Conservation (phyloP, 2,888 invertebrate species). For the Brachynemurus nebulosus region DNA sequence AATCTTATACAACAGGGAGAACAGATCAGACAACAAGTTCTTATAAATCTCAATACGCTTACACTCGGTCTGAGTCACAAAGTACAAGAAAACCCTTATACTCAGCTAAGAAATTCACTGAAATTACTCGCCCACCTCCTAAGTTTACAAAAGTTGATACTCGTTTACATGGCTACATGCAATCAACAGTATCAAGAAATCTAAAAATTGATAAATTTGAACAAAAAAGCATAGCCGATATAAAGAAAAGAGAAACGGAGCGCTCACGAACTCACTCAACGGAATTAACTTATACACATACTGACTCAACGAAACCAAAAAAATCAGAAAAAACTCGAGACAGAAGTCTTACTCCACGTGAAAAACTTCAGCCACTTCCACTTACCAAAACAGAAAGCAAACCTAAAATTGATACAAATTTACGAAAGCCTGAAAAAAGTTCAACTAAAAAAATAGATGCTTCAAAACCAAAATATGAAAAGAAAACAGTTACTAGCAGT, state of each 20-base stretch:
- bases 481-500: no score
- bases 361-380: conserved; percentile 7
- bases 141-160: conserved; percentile 23
- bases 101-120: conserved; percentile 6
- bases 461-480: not conserved
- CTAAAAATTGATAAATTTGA: conserved; percentile 33
- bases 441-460: not conserved
- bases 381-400: not conserved
- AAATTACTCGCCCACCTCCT: conserved; percentile 14
- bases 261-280: conserved; percentile 23
- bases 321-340: not conserved
- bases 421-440: not conserved
- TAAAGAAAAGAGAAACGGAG: conserved; percentile 13
- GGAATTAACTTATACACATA: not conserved
- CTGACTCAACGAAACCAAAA: conserved; percentile 2
- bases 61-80: conserved; percentile 14
- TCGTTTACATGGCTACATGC: conserved; percentile 39
- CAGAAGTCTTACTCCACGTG: not conserved
- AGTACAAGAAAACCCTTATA: conserved; percentile 10
- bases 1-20: no score
- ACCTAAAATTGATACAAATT: not conserved
- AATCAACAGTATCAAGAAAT: conserved; percentile 41
- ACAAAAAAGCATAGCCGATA: conserved; percentile 15
- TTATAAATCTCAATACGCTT: conserved; percentile 9
- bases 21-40: conserved; percentile 3